Conservation (phyloP, 2,113 vertebrate species). For the Varanus salvator region DNA sequence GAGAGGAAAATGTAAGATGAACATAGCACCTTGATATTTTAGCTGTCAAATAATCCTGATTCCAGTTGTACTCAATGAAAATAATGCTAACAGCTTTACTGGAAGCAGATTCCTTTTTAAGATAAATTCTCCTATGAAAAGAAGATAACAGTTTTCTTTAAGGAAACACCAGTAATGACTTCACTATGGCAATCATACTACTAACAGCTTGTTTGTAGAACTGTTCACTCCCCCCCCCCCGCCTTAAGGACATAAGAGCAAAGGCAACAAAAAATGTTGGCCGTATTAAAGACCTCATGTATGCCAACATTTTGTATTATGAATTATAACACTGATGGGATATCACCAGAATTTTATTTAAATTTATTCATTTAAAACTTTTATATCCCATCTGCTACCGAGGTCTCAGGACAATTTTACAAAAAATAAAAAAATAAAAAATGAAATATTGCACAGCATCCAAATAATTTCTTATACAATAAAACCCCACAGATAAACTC, state of each 20-base stretch:
- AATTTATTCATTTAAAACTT: too few relatives aligned
- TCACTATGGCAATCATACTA: not conserved
- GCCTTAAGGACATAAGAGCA: not conserved
- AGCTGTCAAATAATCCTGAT: not conserved
- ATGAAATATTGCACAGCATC: too few relatives aligned
- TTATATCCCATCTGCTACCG: too few relatives aligned
- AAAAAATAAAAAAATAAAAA: too few relatives aligned
- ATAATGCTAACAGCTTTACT: constrained; percentile 21
- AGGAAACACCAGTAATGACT: not conserved
- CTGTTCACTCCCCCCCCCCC: not conserved
- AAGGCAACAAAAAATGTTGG: not conserved
- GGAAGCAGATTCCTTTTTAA: not conserved
- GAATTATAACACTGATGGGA: not conserved
- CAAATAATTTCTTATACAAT: too few relatives aligned
- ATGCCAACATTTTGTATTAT: not conserved
- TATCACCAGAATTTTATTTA: not conserved
- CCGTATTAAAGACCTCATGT: not conserved
- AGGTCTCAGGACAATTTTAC: too few relatives aligned
- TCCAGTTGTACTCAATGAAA: not conserved
- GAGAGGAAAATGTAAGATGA: constrained; percentile 26
- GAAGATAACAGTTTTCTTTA: not conserved
- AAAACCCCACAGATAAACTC: too few relatives aligned
- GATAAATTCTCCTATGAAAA: not conserved
- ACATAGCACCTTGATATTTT: not conserved
- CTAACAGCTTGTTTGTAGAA: not conserved